Conservation (phyloP, 2,113 vertebrate species). For the Natator depressus region DNA sequence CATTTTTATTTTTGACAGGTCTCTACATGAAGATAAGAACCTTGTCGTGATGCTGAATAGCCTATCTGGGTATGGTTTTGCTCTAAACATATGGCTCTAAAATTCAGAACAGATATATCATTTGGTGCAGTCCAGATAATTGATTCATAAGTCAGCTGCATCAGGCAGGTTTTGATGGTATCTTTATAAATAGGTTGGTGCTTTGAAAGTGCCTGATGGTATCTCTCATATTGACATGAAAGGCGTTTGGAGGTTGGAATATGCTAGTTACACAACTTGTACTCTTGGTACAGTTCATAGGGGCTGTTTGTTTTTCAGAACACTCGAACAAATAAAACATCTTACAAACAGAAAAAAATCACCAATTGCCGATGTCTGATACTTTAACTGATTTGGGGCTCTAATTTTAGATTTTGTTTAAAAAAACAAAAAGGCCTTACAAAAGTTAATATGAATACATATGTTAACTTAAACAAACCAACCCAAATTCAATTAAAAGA, state of each 20-base stretch:
- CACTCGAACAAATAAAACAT: neutral
- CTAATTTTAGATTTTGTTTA: neutral
- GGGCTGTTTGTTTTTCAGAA: neutral
- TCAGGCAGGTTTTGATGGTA: slow-evolving; percentile 82
- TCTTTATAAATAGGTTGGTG: slow-evolving; percentile 81
- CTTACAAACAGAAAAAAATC: neutral
- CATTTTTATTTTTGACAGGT: slow-evolving; percentile 56
- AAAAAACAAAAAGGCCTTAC: neutral
- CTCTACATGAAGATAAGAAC: slow-evolving; percentile 74
- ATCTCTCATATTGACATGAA: slow-evolving; percentile 80
- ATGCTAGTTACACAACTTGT: slow-evolving; percentile 32
- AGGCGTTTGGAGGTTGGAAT: slow-evolving; percentile 82
- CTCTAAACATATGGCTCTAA: slow-evolving; percentile 78
- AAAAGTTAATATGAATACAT: neutral
- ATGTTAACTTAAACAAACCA: neutral
- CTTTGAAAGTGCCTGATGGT: slow-evolving; percentile 79
- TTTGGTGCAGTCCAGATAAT: slow-evolving; percentile 78
- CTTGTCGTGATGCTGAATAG: slow-evolving; percentile 74
- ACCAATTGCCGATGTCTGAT: neutral
- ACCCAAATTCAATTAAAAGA: neutral
- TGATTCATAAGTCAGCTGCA: slow-evolving; percentile 84
- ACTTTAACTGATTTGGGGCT: neutral
- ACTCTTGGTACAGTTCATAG: neutral
- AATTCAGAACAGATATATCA: slow-evolving; percentile 80
- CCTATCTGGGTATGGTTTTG: slow-evolving; percentile 67